phyloP scores from a whole-genome alignment of 2,797 vertebrate species.

The Melopsittacus undulatus region DNA sequence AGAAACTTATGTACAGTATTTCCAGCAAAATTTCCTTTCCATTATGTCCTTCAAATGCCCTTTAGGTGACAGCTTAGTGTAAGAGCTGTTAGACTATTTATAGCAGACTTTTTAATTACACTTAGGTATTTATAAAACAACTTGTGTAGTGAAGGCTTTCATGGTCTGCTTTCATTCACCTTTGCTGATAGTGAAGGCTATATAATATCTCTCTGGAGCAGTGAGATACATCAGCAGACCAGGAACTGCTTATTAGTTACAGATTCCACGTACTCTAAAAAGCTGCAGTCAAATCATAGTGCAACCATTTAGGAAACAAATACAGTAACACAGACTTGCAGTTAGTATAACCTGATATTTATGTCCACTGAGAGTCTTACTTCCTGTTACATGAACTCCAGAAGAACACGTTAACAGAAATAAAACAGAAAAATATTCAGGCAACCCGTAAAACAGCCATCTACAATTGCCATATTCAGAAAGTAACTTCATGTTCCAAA shows the following conservation, averaged over 20 bases:
- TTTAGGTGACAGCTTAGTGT: neutral
- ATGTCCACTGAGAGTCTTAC: neutral
- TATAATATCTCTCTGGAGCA: neutral
- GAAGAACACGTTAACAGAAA: neutral
- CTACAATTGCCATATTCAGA: neutral
- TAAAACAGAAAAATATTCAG: neutral
- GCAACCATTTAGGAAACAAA: neutral
- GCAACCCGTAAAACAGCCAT: neutral
- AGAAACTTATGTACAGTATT: neutral
- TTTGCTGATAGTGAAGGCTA: constrained; percentile 25
- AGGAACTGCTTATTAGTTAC: neutral
- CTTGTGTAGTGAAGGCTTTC: constrained; percentile 20
- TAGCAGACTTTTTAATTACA: constrained; percentile 23
- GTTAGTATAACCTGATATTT: neutral
- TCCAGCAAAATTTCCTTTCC: neutral
- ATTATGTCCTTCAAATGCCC: neutral
- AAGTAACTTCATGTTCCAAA: neutral
- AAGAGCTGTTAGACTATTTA: constrained; percentile 57
- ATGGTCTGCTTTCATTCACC: constrained; percentile 34
- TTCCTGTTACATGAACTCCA: neutral
- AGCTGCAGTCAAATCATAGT: neutral
- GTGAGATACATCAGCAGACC: neutral
- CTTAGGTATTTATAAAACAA: constrained; percentile 40
- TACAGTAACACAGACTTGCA: neutral
- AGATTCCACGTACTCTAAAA: neutral